Conservation (phyloP, 2,888 invertebrate genomes). For the Monoplex corrugatus region DNA sequence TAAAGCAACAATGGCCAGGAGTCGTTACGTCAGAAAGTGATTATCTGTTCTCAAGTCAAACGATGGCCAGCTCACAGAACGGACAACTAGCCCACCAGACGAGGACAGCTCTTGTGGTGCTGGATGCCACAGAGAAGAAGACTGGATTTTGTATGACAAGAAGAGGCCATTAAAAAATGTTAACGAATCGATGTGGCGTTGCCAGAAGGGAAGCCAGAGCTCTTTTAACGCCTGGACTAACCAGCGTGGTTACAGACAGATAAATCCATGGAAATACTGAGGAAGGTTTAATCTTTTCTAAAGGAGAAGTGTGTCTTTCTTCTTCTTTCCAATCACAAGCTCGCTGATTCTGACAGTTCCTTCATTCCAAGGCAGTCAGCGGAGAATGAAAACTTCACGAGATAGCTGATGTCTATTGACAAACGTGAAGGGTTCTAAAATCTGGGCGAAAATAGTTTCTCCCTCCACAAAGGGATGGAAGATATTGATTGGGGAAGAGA, state of each 20-base stretch:
- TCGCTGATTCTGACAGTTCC: neutral
- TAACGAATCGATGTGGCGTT: neutral
- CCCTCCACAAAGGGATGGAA: neutral
- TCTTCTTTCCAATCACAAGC: neutral
- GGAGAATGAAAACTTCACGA: neutral
- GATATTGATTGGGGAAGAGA: neutral
- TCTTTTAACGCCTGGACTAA: neutral
- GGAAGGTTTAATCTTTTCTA: neutral
- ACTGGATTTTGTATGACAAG: too few species aligned
- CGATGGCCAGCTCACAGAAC: too few species aligned
- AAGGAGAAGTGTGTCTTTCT: too few species aligned
- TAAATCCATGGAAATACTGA: neutral
- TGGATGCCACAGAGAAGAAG: too few species aligned
- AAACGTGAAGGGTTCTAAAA: neutral
- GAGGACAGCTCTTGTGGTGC: too few species aligned
- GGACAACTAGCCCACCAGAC: too few species aligned
- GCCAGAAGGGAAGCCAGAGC: neutral
- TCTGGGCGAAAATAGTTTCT: neutral
- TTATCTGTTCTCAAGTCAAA: too few species aligned
- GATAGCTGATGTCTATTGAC: neutral
- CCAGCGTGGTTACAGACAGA: neutral
- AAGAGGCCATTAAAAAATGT: too few species aligned
- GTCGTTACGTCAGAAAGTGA: too few species aligned
- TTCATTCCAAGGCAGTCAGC: slow-evolving; percentile 1
- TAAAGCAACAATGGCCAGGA: too few species aligned